These are phyloP conservation scores for Catocala sponsa DNA, from an alignment of 2,888 invertebrate species.

Conservation along the genomic window DNA sequence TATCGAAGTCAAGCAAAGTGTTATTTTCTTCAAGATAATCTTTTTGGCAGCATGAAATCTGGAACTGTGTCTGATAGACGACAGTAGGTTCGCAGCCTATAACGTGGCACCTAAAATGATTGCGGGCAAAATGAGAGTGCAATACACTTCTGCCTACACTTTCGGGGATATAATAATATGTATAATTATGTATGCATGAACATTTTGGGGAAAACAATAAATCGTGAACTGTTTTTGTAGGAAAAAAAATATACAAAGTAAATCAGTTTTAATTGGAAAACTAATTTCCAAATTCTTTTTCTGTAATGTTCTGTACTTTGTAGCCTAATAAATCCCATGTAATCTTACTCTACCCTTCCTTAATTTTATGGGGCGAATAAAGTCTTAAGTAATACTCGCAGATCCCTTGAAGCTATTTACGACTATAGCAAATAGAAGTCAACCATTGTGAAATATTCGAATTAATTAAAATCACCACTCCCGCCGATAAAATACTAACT, in stretches of 20 bases:
- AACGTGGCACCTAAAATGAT: too few relatives aligned
- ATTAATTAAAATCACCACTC: background rate
- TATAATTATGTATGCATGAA: too few relatives aligned
- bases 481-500: background rate
- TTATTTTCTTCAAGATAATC: too few relatives aligned
- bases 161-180: too few relatives aligned
- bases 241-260: background rate
- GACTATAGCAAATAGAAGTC: slow-evolving; percentile 32
- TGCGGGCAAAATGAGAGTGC: too few relatives aligned
- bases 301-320: slow-evolving; percentile 15
- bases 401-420: slow-evolving; percentile 44
- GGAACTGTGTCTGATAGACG: too few relatives aligned
- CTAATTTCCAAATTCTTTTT: slow-evolving; percentile 18
- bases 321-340: slow-evolving; percentile 25
- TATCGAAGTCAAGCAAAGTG: too few relatives aligned
- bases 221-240: background rate
- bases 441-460: slow-evolving; percentile 13
- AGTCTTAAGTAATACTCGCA: slow-evolving; percentile 32
- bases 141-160: too few relatives aligned
- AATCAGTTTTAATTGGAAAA: background rate
- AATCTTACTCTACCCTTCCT: slow-evolving; percentile 37
- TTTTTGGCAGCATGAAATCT: too few relatives aligned
- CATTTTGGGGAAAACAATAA: too few relatives aligned
- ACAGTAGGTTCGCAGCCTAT: too few relatives aligned
- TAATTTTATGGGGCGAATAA: slow-evolving; percentile 45